phyloP scores from a whole-genome alignment of 2,113 vertebrate genomes.

The Rhinolophus sinicus region DNA sequence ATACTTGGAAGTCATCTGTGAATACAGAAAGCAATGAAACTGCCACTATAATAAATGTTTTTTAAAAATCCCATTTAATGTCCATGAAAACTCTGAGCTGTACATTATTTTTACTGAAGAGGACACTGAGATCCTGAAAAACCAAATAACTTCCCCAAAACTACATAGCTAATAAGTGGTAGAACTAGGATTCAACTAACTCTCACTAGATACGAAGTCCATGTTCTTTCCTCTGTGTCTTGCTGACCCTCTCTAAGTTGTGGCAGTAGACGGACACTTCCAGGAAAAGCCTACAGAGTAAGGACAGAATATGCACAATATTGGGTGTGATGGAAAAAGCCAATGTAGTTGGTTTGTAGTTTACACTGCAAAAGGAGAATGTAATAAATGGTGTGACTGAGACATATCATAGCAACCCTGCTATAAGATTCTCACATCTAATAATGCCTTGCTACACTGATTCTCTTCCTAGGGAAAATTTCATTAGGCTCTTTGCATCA shows the following conservation, averaged over 20 bases:
- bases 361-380: conserved; percentile 1
- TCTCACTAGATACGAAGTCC: conserved; percentile 5
- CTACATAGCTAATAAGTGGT: background rate
- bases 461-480: background rate
- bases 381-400: background rate
- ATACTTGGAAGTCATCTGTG: conserved; percentile 30
- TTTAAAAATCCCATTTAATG: background rate
- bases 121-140: background rate
- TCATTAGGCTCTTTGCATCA: background rate
- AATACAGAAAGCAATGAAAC: conserved; percentile 37
- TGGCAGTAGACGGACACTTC: background rate
- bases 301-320: background rate
- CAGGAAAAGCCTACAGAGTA: background rate
- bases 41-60: conserved; percentile 30
- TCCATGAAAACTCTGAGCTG: background rate
- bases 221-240: background rate
- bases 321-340: background rate
- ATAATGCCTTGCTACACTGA: background rate
- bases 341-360: background rate
- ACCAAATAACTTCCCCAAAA: conserved; percentile 34
- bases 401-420: background rate
- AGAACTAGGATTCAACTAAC: background rate
- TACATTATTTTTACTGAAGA: conserved; percentile 35
- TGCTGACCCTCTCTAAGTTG: background rate
- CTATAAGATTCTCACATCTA: background rate